These are phyloP conservation scores for Automeris io DNA, from an alignment of 2,888 invertebrate genomes.

Conservation along the genomic window DNA sequence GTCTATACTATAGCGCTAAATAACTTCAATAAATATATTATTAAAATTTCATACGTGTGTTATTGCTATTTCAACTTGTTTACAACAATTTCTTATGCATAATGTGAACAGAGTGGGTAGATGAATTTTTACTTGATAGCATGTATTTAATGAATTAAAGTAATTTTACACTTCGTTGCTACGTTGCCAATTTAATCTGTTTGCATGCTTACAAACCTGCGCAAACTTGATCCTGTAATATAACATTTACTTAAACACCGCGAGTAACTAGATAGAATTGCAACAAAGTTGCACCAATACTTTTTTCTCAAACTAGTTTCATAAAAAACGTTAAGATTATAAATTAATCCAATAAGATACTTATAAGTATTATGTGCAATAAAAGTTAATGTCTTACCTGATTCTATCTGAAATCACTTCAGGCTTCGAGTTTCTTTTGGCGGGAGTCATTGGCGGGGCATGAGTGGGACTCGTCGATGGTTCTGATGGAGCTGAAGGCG, in stretches of 20 bases:
- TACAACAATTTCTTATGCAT: too few relatives aligned
- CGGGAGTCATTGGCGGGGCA: conserved; percentile 70
- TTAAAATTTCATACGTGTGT: too few relatives aligned
- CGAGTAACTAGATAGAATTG: not conserved
- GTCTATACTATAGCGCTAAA: too few relatives aligned
- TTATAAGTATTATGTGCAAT: conserved; percentile 8
- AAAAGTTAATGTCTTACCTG: conserved; percentile 79
- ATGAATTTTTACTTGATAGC: too few relatives aligned
- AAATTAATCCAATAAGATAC: conserved; percentile 13
- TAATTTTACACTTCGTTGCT: too few relatives aligned
- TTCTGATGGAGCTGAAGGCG: conserved; percentile 87
- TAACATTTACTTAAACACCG: not conserved
- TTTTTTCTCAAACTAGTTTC: too few relatives aligned
- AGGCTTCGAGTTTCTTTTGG: conserved; percentile 85
- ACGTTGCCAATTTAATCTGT: not conserved
- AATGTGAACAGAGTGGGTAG: too few relatives aligned
- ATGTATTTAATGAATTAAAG: too few relatives aligned
- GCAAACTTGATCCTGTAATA: not conserved
- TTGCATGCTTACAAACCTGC: not conserved
- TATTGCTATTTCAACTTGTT: too few relatives aligned
- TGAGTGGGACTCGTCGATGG: conserved; percentile 85
- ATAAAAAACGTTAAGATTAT: too few relatives aligned
- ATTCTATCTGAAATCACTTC: conserved; percentile 88
- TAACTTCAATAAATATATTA: too few relatives aligned
- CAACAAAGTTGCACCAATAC: not conserved